A percentile compares a stretch with the other conserved stretches of the same genome.
Conservation (phyloP, 2,113 vertebrate species). For the Corydoras maculifer region DNA sequence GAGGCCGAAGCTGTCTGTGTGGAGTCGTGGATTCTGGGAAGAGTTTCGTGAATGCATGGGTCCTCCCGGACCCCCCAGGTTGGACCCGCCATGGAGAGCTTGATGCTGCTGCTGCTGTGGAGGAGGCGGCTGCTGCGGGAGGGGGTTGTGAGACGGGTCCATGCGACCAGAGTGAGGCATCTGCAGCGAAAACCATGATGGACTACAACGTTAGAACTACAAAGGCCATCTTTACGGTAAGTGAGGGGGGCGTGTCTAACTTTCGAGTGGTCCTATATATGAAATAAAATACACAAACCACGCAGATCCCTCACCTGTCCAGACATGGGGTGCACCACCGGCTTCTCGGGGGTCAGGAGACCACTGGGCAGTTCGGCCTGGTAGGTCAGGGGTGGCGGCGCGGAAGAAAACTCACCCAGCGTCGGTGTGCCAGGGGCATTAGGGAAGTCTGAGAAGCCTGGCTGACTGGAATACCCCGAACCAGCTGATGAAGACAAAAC, state of each 20-base stretch:
- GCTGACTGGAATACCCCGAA: conserved; percentile 73
- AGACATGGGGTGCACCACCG: conserved; percentile 61
- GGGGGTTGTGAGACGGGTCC: conserved; percentile 69
- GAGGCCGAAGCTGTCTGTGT: conserved; percentile 65
- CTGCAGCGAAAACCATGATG: conserved; percentile 47
- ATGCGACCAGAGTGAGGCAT: conserved; percentile 68
- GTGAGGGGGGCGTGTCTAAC: not conserved
- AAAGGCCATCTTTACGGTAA: not conserved
- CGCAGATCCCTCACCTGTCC: conserved; percentile 65
- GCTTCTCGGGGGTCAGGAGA: conserved; percentile 71
- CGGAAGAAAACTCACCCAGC: conserved; percentile 74
- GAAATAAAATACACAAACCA: not conserved
- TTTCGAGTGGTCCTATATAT: not conserved
- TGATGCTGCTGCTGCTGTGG: conserved; percentile 64
- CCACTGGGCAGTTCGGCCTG: conserved; percentile 73
- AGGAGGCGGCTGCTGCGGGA: conserved; percentile 68
- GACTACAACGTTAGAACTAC: too few relatives aligned
- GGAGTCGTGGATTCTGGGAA: conserved; percentile 68
- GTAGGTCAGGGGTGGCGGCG: conserved; percentile 74
- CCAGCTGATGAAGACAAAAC: conserved; percentile 49
- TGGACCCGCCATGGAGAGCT: conserved; percentile 53
- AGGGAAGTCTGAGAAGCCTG: conserved; percentile 79
- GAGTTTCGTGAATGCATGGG: conserved; percentile 69
- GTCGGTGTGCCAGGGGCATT: conserved; percentile 74
- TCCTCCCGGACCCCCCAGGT: conserved; percentile 61